phyloP scores from a whole-genome alignment of 1,140 invertebrate genomes.

The Agrilus planipennis region DNA sequence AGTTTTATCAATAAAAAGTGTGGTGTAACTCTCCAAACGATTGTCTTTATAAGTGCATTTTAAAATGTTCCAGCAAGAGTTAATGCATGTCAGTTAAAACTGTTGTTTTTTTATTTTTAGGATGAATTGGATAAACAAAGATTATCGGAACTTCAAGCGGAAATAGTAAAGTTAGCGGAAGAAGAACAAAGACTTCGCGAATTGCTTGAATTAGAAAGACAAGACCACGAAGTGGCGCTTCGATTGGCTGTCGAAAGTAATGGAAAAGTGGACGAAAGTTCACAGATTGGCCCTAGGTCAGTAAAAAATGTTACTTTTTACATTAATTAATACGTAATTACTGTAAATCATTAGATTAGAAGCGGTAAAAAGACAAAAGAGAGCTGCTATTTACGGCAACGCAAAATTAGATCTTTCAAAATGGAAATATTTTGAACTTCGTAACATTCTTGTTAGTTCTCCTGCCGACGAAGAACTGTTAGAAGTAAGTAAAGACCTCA shows the following conservation, averaged over 20 bases:
- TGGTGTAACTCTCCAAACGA: no score
- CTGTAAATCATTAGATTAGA: constrained; percentile 69
- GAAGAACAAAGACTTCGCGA: constrained; percentile 48
- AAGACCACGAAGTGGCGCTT: constrained; percentile 87
- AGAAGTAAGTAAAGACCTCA: constrained; percentile 44
- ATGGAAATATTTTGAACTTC: constrained; percentile 95
- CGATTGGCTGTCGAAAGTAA: constrained; percentile 84
- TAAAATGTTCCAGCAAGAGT: no score
- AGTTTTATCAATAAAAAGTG: no score
- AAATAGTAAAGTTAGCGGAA: constrained; percentile 55
- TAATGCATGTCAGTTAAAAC: no score
- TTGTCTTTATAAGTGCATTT: no score
- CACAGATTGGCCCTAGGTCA: constrained; percentile 58
- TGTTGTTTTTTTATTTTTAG: no score
- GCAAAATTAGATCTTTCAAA: constrained; percentile 92
- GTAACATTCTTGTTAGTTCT: constrained; percentile 95
- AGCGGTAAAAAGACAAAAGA: constrained; percentile 59
- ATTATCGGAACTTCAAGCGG: constrained; percentile 51
- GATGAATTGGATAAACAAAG: constrained; percentile 58
- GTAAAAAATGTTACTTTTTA: constrained; percentile 14
- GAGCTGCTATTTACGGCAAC: constrained; percentile 52
- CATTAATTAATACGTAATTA: neutral
- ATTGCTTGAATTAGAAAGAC: constrained; percentile 78
- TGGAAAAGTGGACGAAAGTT: constrained; percentile 75
- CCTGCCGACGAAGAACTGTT: constrained; percentile 88